A percentile compares a stretch with the other conserved stretches of the same genome.
These are phyloP conservation scores for Propithecus coquereli DNA, from an alignment of 2,113 vertebrate species.

Conservation along the genomic window DNA sequence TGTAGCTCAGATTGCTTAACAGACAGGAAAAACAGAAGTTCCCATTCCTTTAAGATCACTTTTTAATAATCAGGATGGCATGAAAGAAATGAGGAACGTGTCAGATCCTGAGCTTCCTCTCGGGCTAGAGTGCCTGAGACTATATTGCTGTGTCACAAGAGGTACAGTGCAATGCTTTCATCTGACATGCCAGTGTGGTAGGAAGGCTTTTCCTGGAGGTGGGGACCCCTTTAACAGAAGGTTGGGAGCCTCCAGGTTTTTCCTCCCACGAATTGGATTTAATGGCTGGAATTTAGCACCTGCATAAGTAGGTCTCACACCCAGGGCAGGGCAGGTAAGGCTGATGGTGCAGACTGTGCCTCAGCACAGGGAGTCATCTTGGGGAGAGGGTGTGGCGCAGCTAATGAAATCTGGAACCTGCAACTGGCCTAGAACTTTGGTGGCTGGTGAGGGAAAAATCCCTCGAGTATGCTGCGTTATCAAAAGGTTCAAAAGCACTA, in stretches of 20 bases:
- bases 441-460: not conserved
- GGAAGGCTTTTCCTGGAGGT: not conserved
- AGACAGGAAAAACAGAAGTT: conserved; percentile 7
- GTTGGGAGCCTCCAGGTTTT: not conserved
- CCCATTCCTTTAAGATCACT: conserved; percentile 4
- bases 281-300: not conserved
- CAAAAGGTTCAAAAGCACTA: conserved; percentile 10
- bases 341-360: not conserved
- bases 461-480: not conserved
- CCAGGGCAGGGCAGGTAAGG: conserved; percentile 18
- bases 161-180: conserved; percentile 13
- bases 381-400: not conserved
- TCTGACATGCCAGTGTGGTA: not conserved
- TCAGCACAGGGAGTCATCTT: not conserved
- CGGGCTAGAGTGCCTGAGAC: not conserved
- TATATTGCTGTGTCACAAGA: conserved; percentile 57
- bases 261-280: not conserved
- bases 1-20: conserved; percentile 50
- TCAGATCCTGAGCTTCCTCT: not conserved
- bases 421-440: not conserved
- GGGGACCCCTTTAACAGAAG: not conserved
- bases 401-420: not conserved
- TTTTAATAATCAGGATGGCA: conserved; percentile 8
- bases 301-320: not conserved
- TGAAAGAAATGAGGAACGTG: not conserved